A percentile compares a stretch with the other conserved stretches of the same genome.
phyloP scores from a whole-genome alignment of 2,797 vertebrate species.

The Anabacerthia variegaticeps region DNA sequence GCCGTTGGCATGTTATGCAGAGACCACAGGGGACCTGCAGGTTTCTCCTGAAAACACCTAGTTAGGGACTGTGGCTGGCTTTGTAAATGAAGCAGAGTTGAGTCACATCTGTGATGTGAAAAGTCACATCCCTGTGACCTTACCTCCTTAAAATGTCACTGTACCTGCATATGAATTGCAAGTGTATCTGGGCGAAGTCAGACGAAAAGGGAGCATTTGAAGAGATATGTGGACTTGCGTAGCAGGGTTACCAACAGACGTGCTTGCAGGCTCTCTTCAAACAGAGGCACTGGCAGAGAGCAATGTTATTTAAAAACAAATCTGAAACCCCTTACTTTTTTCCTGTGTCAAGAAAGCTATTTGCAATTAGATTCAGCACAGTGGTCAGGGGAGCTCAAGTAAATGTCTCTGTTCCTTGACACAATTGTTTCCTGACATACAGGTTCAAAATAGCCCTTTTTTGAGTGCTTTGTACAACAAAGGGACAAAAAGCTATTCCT shows the following conservation, averaged over 20 bases:
- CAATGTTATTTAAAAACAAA: background rate
- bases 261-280: background rate
- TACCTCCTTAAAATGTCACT: background rate
- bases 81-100: background rate
- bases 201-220: background rate
- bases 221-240: background rate
- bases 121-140: background rate
- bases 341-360: background rate
- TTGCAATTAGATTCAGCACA: background rate
- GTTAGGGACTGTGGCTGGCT: background rate
- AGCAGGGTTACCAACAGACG: background rate
- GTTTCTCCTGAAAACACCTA: background rate
- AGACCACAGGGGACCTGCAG: background rate
- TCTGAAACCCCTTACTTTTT: background rate
- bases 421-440: background rate
- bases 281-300: background rate
- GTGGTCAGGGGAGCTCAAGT: background rate
- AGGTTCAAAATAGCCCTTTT: background rate
- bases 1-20: fast-evolving
- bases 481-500: background rate
- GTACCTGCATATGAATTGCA: background rate
- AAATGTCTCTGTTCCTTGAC: background rate
- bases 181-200: background rate
- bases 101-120: background rate
- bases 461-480: background rate